phyloP scores from a whole-genome alignment of 2,797 vertebrate species.

The Psittacula echo region DNA sequence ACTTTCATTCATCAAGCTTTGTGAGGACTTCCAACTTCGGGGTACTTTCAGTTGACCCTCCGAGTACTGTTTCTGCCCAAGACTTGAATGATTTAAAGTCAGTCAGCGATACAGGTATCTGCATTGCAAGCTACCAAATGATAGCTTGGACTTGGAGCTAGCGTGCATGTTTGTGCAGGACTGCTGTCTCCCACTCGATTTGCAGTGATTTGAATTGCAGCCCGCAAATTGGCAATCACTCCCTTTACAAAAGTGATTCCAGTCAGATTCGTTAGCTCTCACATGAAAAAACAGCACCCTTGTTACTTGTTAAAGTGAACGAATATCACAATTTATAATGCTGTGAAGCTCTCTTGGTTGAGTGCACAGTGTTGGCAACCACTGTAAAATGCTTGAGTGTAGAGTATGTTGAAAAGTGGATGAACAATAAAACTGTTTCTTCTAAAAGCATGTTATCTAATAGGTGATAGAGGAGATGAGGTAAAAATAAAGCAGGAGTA shows the following conservation, averaged over 20 bases:
- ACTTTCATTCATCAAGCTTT: not conserved
- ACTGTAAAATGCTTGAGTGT: not conserved
- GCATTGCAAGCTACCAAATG: not conserved
- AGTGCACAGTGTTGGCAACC: accelerated
- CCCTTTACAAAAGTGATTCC: not conserved
- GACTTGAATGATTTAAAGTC: too few relatives aligned
- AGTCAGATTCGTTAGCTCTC: accelerated
- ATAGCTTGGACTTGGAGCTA: not conserved
- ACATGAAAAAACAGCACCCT: not conserved
- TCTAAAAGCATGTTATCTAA: not conserved
- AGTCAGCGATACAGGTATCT: not conserved
- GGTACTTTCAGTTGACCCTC: not conserved
- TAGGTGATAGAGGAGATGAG: not conserved
- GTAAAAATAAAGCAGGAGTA: not conserved
- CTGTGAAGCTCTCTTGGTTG: not conserved
- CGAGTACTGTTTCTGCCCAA: not conserved
- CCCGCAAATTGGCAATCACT: accelerated
- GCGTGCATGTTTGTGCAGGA: not conserved
- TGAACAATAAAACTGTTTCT: not conserved
- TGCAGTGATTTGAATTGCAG: not conserved
- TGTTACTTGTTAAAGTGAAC: not conserved
- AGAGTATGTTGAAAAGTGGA: not conserved
- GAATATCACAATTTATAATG: accelerated
- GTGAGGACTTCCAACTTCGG: not conserved
- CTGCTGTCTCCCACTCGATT: accelerated